Percentiles rank a stretch among this genome's conserved stretches.
phyloP scores from a whole-genome alignment of 1,140 invertebrate genomes.

The Metaphire vulgaris region DNA sequence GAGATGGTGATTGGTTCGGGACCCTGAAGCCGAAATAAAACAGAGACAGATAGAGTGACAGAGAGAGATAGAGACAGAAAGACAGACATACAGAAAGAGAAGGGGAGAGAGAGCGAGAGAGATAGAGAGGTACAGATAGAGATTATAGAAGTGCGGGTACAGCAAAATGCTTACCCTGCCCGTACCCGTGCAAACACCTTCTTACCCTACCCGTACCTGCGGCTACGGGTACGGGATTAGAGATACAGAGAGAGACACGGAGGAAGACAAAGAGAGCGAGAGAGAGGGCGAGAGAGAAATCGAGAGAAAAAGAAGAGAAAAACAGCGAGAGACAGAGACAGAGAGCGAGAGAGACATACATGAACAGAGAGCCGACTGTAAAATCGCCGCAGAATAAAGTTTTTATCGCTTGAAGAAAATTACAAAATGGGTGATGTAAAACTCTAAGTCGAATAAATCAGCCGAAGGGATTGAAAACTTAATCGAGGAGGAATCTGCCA shows the following conservation, averaged over 20 bases:
- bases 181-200: too few species aligned
- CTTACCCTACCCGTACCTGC: too few species aligned
- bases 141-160: not conserved
- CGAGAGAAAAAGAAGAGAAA: not conserved
- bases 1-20: too few species aligned
- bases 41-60: not conserved
- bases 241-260: not conserved
- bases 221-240: not conserved
- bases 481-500: too few species aligned
- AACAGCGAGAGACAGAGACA: not conserved
- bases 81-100: not conserved
- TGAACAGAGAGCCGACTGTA: not conserved
- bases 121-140: not conserved
- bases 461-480: too few species aligned
- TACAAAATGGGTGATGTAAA: too few species aligned
- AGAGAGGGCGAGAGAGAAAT: not conserved
- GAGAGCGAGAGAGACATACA: not conserved
- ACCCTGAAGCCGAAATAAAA: too few species aligned
- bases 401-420: too few species aligned
- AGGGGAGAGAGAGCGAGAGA: not conserved
- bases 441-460: too few species aligned
- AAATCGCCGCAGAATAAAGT: too few species aligned
- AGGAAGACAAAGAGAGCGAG: not conserved
- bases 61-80: not conserved
- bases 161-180: too few species aligned